Percentiles rank a stretch among this genome's conserved stretches.
Evolutionary conservation across 2,888 invertebrate genomes (phyloP).

Genomic region (Drosophila pseudotalamancana): DNA sequence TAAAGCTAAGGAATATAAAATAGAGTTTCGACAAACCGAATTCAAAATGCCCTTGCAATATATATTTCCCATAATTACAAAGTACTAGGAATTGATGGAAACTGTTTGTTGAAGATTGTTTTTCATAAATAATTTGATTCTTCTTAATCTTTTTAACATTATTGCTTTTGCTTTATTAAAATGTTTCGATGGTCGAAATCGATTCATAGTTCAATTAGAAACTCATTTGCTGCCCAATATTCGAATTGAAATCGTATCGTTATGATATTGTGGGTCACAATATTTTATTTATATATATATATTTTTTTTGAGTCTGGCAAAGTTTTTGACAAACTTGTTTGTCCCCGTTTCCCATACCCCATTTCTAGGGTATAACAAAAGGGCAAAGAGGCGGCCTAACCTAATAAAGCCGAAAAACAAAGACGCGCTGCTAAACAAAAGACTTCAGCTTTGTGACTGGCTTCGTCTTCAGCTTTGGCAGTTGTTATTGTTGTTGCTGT

Average conservation of each 20-base stretch:
- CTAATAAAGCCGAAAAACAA: slow-evolving; percentile 78
- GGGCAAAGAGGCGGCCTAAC: slow-evolving; percentile 58
- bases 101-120: background rate
- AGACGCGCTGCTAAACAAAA: slow-evolving; percentile 67
- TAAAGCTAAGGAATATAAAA: background rate
- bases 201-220: background rate
- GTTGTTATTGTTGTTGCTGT: slow-evolving; percentile 35
- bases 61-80: background rate
- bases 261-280: background rate
- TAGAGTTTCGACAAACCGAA: background rate
- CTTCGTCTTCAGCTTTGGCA: slow-evolving; percentile 40
- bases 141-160: background rate
- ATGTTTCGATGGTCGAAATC: background rate
- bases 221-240: background rate
- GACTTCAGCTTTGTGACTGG: slow-evolving; percentile 3
- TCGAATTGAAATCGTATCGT: slow-evolving; percentile 7
- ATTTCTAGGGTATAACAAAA: slow-evolving; percentile 31
- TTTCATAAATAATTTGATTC: background rate
- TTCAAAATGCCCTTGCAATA: slow-evolving; percentile 19
- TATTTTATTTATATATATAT: too few species aligned
- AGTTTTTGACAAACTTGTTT: slow-evolving; percentile 19
- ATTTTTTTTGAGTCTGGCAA: background rate
- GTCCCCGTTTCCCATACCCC: slow-evolving; percentile 20
- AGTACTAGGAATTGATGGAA: background rate
- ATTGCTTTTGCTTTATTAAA: background rate